Evolutionary conservation across 2,113 vertebrate species (phyloP).

Genomic region (Psammodynastes pulverulentus): DNA sequence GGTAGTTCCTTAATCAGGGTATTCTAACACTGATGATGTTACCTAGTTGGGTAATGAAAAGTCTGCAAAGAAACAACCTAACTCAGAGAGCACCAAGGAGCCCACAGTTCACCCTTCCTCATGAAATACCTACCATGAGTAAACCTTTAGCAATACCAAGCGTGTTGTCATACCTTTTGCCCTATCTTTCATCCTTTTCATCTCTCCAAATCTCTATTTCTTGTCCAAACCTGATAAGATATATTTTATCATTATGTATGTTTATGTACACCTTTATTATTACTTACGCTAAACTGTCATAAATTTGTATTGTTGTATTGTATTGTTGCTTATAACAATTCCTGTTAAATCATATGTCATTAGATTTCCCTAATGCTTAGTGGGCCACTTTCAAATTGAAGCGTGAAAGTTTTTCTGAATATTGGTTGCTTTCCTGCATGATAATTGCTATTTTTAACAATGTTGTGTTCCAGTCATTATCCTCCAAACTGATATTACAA

Average conservation of each 20-base stretch:
- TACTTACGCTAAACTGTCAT: neutral
- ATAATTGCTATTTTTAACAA: neutral
- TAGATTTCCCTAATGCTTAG: neutral
- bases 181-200: neutral
- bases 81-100: neutral
- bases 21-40: neutral
- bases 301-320: neutral
- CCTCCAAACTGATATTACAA: neutral
- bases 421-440: neutral
- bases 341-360: neutral
- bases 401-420: neutral
- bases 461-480: neutral
- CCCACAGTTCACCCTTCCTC: neutral
- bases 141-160: neutral
- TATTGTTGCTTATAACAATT: neutral
- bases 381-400: neutral
- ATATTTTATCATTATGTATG: neutral
- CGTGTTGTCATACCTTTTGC: neutral
- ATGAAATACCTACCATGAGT: neutral
- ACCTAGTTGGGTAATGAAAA: too few relatives aligned
- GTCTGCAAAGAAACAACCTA: neutral
- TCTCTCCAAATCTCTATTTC: neutral
- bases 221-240: neutral
- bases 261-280: neutral
- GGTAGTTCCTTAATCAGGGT: neutral